phyloP scores from a whole-genome alignment of 2,113 vertebrate genomes.

The Antechinus flavipes region DNA sequence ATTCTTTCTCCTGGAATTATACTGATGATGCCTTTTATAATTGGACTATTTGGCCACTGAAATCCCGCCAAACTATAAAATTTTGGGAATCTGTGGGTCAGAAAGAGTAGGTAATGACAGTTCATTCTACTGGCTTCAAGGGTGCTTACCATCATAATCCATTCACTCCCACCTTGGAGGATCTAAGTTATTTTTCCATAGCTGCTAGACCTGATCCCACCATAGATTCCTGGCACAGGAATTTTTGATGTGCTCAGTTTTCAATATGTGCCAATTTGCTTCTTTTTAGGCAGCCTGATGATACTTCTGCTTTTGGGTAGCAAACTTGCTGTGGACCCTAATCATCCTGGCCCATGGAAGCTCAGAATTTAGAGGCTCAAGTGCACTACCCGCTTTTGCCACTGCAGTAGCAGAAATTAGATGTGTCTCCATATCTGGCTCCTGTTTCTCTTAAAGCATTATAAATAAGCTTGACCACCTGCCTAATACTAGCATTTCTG shows the following conservation, averaged over 20 bases:
- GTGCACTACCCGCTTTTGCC: background rate
- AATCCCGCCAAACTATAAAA: background rate
- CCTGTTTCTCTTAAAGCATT: background rate
- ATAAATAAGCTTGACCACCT: background rate
- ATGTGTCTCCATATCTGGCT: background rate
- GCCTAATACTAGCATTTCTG: background rate
- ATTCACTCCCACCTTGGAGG: background rate
- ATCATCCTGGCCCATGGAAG: background rate
- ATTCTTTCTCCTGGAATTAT: background rate
- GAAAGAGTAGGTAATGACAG: background rate
- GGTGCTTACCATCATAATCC: background rate
- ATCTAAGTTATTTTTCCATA: background rate
- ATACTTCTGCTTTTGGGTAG: background rate
- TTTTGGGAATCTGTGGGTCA: background rate
- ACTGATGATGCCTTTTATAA: background rate
- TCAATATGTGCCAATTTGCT: background rate
- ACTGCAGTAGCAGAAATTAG: background rate
- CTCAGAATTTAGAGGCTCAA: background rate
- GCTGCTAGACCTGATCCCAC: background rate
- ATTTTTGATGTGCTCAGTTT: background rate
- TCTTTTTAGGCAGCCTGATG: background rate
- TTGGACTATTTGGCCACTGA: background rate
- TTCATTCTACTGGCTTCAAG: too few species aligned
- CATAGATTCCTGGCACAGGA: background rate
- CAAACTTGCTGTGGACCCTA: background rate